Base-by-base conservation (phyloP, 37 sponge, comb jelly and placozoan genomes). In the Mnemiopsis leidyi region DNA sequence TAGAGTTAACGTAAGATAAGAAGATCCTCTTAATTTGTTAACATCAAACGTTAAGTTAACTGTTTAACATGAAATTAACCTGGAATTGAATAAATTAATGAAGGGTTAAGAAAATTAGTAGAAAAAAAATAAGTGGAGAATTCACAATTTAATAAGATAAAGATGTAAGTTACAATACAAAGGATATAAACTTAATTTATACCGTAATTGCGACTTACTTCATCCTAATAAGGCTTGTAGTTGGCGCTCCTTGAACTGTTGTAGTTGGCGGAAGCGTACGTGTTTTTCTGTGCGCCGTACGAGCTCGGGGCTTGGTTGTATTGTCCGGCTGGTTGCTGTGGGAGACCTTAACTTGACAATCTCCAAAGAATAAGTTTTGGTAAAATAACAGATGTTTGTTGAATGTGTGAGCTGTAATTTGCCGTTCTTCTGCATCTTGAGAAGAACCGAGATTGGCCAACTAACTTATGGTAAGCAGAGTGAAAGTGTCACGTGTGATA, bases 241-340 rank as follows among this genome's bases (percentile, higher is more conserved):
- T 85, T 28, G n/a, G 31, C 35, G 13, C 61, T 48, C 13, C 61
- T 48, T 5, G 75, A 71, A 71, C 75, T 71, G 3, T 25, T 18
- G 30, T n/a, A 71, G 25, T 13, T 85, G 36, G 38, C 26, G n/a
- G 31, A 33, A 2, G 90, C 36, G 61, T 85, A 85, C n/a, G 61
- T 33, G 61, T 38, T 40, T 39, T 85, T 85, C 90, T 85, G 90
- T 1, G 90, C 90, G 0, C 90, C 90, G 61, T 85, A 85, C 39
- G 90, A 23, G 35, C 90, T 85, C 1, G 90, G 61, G 5, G 90
- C 25, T 33, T 85, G 90, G 30, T 26, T 40, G 61, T 85, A 85
- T 29, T 85, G 90, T 21, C 90, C 90, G 3, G 90, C 36, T 0
- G 40, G 36, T 40, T 85, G 90, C 40, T 28, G 36, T n/a, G n/a